Evolutionary conservation across 2,888 invertebrate species (phyloP).

Genomic region (Diaperis boleti): DNA sequence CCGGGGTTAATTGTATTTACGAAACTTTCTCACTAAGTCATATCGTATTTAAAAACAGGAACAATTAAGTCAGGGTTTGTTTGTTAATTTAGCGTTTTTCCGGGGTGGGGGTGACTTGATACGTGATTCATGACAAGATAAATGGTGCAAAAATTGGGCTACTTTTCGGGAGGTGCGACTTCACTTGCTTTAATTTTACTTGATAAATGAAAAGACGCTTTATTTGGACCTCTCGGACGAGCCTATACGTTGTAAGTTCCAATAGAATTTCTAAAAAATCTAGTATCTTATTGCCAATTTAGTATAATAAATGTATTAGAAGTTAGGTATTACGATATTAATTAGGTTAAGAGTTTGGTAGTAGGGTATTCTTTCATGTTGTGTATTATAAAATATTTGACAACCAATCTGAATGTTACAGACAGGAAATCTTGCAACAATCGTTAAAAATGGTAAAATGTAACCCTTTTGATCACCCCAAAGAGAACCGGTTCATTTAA

Average conservation of each 20-base stretch:
- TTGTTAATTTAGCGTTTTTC: slow-evolving; percentile 6
- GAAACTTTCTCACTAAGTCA: slow-evolving; percentile 44
- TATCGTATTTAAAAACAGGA: slow-evolving; percentile 47
- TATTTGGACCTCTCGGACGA: slow-evolving; percentile 58
- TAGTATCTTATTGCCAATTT: slow-evolving; percentile 67
- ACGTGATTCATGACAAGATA: slow-evolving; percentile 41
- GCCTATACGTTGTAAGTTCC: slow-evolving; percentile 63
- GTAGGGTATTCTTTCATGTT: slow-evolving; percentile 63
- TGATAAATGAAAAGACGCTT: slow-evolving; percentile 58
- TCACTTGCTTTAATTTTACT: slow-evolving; percentile 42
- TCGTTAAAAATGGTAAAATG: slow-evolving; percentile 25
- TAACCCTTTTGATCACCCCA: slow-evolving; percentile 20
- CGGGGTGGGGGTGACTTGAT: slow-evolving; percentile 39
- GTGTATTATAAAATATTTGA: slow-evolving; percentile 57
- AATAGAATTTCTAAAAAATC: slow-evolving; percentile 64
- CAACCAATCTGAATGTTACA: slow-evolving; percentile 59
- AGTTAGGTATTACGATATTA: slow-evolving; percentile 64
- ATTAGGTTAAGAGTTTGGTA: slow-evolving; percentile 66
- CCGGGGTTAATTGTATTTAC: slow-evolving; percentile 40
- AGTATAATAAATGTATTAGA: slow-evolving; percentile 60
- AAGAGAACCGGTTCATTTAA: slow-evolving; percentile 28
- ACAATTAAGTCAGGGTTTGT: slow-evolving; percentile 25
- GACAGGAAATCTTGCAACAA: slow-evolving; percentile 23
- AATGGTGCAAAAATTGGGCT: slow-evolving; percentile 47
- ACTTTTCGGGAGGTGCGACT: slow-evolving; percentile 43